These are phyloP conservation scores for Thera obeliscata DNA, from an alignment of 2,888 invertebrate genomes.

Conservation along the genomic window DNA sequence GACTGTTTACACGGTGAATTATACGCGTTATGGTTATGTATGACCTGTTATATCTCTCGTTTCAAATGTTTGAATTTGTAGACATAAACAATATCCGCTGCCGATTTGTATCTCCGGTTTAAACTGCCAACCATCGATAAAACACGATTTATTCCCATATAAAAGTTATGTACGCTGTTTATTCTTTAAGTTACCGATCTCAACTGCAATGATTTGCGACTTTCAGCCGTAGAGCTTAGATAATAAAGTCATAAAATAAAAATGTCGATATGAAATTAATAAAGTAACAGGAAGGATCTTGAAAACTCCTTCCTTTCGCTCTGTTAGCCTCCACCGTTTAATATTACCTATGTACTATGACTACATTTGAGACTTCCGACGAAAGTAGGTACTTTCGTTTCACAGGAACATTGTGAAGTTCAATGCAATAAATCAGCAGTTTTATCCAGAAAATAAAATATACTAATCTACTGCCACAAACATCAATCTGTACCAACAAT, in stretches of 20 bases:
- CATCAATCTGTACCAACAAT: too few relatives aligned
- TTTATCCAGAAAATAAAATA: too few relatives aligned
- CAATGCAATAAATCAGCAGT: background rate
- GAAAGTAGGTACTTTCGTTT: background rate
- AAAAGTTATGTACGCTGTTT: conserved; percentile 11
- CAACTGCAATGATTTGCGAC: background rate
- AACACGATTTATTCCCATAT: conserved; percentile 36
- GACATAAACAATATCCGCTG: conserved; percentile 33
- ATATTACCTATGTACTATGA: background rate
- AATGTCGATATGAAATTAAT: conserved; percentile 1
- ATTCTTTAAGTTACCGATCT: background rate
- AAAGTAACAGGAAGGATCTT: conserved; percentile 4
- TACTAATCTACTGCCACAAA: too few relatives aligned
- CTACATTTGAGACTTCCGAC: background rate
- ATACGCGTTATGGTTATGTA: too few relatives aligned
- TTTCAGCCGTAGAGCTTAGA: conserved; percentile 6
- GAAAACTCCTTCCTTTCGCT: background rate
- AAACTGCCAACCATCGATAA: conserved; percentile 28
- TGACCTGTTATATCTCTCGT: conserved; percentile 28
- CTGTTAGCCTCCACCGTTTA: background rate
- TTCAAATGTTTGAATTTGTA: conserved; percentile 37
- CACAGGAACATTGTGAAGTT: background rate
- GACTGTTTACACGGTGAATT: background rate
- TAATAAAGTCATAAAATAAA: background rate
- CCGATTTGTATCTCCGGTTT: conserved; percentile 35